Evolutionary conservation across 2,113 vertebrate genomes (phyloP).

Genomic region (Actinemys pallida): DNA sequence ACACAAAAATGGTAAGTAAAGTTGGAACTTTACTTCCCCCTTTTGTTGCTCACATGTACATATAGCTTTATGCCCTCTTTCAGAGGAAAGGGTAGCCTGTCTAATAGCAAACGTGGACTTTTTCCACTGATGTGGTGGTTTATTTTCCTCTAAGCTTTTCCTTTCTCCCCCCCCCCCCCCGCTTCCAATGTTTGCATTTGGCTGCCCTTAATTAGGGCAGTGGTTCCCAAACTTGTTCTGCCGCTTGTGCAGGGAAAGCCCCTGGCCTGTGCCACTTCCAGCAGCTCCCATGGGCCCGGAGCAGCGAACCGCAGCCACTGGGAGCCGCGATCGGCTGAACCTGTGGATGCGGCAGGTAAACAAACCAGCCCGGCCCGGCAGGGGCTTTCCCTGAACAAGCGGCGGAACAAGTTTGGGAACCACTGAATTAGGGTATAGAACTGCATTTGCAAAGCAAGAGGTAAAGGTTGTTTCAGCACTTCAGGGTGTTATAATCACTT

Average conservation of each 20-base stretch:
- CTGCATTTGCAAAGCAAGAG: not conserved
- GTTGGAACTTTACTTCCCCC: not conserved
- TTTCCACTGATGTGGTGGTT: not conserved
- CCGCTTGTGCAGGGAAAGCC: too few relatives aligned
- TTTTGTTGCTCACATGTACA: not conserved
- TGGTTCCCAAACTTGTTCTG: too few relatives aligned
- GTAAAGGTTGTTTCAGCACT: not conserved
- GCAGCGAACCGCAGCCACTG: too few relatives aligned
- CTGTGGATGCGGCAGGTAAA: too few relatives aligned
- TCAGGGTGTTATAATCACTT: conserved; percentile 10
- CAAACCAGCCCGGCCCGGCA: too few relatives aligned
- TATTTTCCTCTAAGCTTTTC: not conserved
- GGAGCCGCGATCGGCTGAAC: too few relatives aligned
- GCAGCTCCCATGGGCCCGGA: too few relatives aligned
- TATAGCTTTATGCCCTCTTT: not conserved
- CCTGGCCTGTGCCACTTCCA: too few relatives aligned
- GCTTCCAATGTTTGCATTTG: not conserved
- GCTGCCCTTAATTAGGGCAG: not conserved
- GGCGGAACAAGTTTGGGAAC: too few relatives aligned
- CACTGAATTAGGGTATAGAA: not conserved
- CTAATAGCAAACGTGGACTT: not conserved
- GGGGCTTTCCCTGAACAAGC: too few relatives aligned
- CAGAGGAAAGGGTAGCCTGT: not conserved
- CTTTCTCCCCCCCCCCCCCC: not conserved
- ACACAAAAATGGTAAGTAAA: not conserved